Evolutionary conservation across 2,113 vertebrate genomes (phyloP).

Genomic region (Coptodon bakossiorum): DNA sequence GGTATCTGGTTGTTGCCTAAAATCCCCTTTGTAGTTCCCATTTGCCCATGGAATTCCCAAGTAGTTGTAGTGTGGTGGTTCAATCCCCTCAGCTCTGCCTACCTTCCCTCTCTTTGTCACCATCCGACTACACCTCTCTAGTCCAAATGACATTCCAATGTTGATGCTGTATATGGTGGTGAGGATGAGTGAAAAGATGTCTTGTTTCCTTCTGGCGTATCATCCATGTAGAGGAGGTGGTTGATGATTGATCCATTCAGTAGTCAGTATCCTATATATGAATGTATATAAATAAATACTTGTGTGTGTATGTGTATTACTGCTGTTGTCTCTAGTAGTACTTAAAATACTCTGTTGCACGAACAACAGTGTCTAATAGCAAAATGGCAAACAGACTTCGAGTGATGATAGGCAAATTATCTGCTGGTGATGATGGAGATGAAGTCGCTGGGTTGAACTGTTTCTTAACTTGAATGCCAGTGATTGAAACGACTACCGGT

Average conservation of each 20-base stretch:
- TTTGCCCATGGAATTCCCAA: neutral
- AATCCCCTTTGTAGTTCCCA: neutral
- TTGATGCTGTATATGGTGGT: neutral
- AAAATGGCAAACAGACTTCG: neutral
- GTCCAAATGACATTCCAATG: neutral
- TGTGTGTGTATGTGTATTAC: neutral
- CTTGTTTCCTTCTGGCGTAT: neutral
- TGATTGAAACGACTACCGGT: neutral
- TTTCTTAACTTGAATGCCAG: neutral
- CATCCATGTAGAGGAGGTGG: neutral
- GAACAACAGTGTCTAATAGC: neutral
- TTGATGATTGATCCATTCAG: neutral
- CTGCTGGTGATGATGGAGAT: neutral
- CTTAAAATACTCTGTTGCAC: neutral
- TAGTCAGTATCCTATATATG: neutral
- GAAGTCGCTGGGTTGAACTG: neutral
- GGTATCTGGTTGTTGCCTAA: neutral
- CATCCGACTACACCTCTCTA: neutral
- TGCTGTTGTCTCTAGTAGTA: neutral
- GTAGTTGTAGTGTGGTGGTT: neutral
- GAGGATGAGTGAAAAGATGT: neutral
- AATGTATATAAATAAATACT: neutral
- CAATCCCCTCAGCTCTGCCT: neutral
- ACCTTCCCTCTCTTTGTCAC: neutral
- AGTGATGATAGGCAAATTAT: neutral